Evolutionary conservation across 1,140 invertebrate genomes (phyloP), one percentile per base, ranked within the genome.

Genomic region (Heliconius congener): DNA sequence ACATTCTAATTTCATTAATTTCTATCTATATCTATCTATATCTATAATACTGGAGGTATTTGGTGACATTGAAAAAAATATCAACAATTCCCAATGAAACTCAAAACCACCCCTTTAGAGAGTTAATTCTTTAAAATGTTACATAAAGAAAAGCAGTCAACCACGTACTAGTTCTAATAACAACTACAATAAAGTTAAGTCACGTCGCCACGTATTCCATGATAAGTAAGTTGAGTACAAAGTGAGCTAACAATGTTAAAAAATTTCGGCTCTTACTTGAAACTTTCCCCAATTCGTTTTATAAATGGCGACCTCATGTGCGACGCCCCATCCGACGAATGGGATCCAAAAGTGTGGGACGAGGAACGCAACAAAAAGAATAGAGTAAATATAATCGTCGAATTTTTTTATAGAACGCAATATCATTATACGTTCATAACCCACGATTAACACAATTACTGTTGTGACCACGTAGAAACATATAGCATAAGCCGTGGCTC

Each of bases 311-410:
- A 96, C 96, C 85, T 96, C 94, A 66, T 92, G 91, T 2, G 96
- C 96, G 4, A 96, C 96, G 13, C 95, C 95, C 96, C 96, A 96
- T 39, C 96, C 96, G n/a, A 96, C 95, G 86, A 95, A 96, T 1
- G 96, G 96, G 66, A 96, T 95, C 95, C 95, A 96, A 87, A 96
- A 96, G 85, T 96, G 96, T 1, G 96, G 96, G 5, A 96, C 91
- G 23, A 96, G 89, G 85, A 95, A 96, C n/a, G 96, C 93, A 8
- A 96, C 91, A 81, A 96, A 96, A 30, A 96, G 90, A 74, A 96
- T 94, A 2, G 95, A 95, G 84, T 96, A 96, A 81, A 96, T 96
- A 81, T 96, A 96, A 79, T 96, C 96, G 84, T 96, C 96, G 80
- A 96, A 96, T 86, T 95, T 95, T 82, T 92, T 93, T 71, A 95